Base-by-base conservation (phyloP, 2,797 vertebrate genomes). In the Periophthalmus magnuspinnatus region DNA sequence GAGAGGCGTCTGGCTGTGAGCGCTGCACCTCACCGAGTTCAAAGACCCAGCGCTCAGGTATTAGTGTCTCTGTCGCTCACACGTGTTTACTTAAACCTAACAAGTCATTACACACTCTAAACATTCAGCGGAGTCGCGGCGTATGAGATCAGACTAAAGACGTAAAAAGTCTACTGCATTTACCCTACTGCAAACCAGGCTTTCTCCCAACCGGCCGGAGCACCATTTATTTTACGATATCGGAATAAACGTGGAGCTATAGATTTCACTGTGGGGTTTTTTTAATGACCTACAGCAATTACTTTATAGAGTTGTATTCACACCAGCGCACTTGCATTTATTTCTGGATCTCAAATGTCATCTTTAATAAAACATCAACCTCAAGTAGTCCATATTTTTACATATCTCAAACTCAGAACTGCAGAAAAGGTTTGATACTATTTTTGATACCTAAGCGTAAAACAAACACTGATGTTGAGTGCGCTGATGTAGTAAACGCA, bases 141-240 rank as follows among this genome's bases (percentile, higher is more conserved):
- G 65, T 2, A 58, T 90, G 88, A 92, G 83, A 79, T 91, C 88
- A 90, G 86, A 90, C 86, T 88, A 74, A 54, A 69, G 77, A 81
- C 73, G 77, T 28, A 45, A 14, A n/a, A 45, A 45, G 57, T 84
- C 69, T 83, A 60, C 50, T 24, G 72, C 72, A 54, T 22, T 71
- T 57, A 33, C 38, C 62, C 45, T 24, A 6, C 32, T 32, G 24
- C 55, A 78, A 52, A 68, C 72, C 70, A 79, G 55, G 38, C 16
- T 72, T 64, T 78, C 63, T 75, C 69, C 69, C 38, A 71, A 64
- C 45, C 7, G 38, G 16, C n/a, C n/a, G 19, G 19, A 2, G 28
- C 7, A 2, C 6, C 2, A 6, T 55, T 21, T 0, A 52, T 55
- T 11, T 22, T 55, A 55, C 2, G 48, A 45, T 45, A 13, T 45